These are phyloP conservation scores for Macrobrachium nipponense DNA, from an alignment of 1,140 invertebrate species.

Conservation along the genomic window DNA sequence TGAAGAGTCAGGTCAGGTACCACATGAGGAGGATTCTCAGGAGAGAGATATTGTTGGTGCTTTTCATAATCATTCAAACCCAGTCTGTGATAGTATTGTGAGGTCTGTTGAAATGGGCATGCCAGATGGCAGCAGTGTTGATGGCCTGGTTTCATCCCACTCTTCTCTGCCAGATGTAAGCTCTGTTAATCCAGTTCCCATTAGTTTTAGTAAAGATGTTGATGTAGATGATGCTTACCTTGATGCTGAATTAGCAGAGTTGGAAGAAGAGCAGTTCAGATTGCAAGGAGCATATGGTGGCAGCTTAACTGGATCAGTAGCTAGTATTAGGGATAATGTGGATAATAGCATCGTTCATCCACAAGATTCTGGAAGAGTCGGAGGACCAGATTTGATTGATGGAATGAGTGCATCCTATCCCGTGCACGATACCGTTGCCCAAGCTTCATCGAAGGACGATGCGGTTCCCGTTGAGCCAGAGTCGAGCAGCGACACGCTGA, in stretches of 20 bases:
- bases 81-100: constrained; percentile 39
- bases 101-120: constrained; percentile 1
- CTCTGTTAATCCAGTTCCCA: constrained; percentile 21
- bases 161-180: constrained; percentile 35
- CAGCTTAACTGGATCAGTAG: constrained; percentile 7
- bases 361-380: neutral
- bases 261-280: constrained; percentile 59
- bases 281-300: constrained; percentile 61
- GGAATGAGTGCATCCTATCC: constrained; percentile 10
- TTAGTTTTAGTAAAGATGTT: constrained; percentile 49
- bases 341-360: neutral
- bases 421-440: neutral
- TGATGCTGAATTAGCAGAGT: constrained; percentile 71
- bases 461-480: too few relatives aligned
- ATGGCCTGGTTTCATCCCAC: neutral
- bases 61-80: constrained; percentile 36
- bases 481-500: too few relatives aligned
- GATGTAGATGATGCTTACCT: constrained; percentile 74
- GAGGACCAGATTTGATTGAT: constrained; percentile 49
- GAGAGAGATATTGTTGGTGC: constrained; percentile 11
- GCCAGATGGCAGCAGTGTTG: constrained; percentile 7
- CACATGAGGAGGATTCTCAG: neutral
- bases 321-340: neutral
- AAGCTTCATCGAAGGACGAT: neutral
- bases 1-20: neutral